Evolutionary conservation across 2,797 vertebrate species (phyloP).

Genomic region (Gymnothorax javanicus): DNA sequence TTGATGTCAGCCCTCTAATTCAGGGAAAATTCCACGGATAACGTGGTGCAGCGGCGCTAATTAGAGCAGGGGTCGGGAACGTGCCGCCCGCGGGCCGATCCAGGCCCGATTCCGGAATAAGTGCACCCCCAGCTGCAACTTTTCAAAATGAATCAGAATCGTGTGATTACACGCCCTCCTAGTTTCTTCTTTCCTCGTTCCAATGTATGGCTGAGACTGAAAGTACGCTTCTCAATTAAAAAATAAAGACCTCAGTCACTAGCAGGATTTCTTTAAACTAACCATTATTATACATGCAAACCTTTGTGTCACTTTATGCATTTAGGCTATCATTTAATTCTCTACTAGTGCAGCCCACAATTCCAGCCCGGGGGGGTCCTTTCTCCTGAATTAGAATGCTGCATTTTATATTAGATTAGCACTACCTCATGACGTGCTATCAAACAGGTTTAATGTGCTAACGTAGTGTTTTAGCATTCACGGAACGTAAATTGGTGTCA

Average conservation of each 20-base stretch:
- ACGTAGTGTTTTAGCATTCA: too few relatives aligned
- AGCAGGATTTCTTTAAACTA: not conserved
- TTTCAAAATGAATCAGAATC: not conserved
- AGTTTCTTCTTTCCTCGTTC: not conserved
- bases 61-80: not conserved
- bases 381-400: not conserved
- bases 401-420: not conserved
- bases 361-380: not conserved
- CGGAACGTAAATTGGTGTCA: not conserved
- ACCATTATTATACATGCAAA: not conserved
- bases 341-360: not conserved
- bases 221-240: not conserved
- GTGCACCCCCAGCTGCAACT: not conserved
- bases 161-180: not conserved
- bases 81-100: too few relatives aligned
- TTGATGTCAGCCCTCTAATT: not conserved
- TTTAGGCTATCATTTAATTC: not conserved
- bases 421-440: not conserved
- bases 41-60: not conserved
- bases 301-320: not conserved
- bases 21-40: not conserved
- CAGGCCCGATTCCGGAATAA: not conserved
- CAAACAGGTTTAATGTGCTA: slow-evolving; percentile 4
- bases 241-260: not conserved
- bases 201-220: not conserved